Percentiles rank a stretch among this genome's conserved stretches.
phyloP scores from a whole-genome alignment of 2,113 vertebrate genomes.

The Emydura subglobosa region DNA sequence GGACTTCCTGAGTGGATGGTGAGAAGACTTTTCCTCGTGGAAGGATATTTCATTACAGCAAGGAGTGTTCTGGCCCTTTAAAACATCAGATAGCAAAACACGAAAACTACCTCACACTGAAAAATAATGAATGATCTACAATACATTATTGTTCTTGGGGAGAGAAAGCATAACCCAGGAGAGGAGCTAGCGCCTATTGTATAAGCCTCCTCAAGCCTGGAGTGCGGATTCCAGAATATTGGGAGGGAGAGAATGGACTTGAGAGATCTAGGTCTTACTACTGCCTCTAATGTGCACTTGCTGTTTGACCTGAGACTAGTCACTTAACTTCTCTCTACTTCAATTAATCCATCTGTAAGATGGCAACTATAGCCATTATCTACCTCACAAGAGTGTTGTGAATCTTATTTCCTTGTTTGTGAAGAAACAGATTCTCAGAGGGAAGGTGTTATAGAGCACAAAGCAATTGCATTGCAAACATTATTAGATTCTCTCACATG shows the following conservation, averaged over 20 bases:
- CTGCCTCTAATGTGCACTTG: neutral
- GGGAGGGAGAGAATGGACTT: neutral
- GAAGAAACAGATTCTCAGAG: neutral
- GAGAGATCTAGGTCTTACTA: neutral
- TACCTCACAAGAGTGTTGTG: neutral
- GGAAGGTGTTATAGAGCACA: neutral
- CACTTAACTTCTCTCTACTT: neutral
- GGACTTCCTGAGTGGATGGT: neutral
- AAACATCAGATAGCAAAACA: neutral
- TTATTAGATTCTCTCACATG: neutral
- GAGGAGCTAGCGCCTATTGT: neutral
- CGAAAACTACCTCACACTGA: neutral
- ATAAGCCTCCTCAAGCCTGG: neutral
- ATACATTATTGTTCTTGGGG: neutral
- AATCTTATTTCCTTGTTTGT: neutral
- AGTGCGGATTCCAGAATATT: neutral
- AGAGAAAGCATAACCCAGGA: accelerated
- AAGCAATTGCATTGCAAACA: neutral
- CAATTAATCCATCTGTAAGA: neutral
- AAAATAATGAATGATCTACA: neutral
- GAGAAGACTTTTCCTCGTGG: neutral
- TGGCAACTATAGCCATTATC: neutral
- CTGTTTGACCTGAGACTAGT: neutral
- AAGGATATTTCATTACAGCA: neutral
- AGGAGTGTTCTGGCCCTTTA: neutral